Evolutionary conservation across 2,797 vertebrate genomes (phyloP).

Genomic region (Oreortyx pictus): DNA sequence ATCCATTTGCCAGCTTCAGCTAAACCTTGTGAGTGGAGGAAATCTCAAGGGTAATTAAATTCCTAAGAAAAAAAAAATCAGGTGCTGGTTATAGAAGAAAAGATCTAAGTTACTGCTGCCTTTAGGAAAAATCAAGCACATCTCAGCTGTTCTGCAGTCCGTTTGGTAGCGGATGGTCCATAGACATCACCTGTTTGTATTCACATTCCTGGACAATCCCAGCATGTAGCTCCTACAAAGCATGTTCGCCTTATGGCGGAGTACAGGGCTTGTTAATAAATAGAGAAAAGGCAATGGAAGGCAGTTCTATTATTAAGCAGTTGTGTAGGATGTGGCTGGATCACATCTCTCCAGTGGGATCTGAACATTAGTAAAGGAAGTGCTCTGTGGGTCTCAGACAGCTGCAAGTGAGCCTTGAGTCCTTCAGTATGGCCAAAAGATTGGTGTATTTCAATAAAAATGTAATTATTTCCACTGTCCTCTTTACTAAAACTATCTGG

Average conservation of each 20-base stretch:
- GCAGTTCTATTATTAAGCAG: not conserved
- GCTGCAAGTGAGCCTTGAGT: accelerated
- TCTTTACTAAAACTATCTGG: not conserved
- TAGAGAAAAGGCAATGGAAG: not conserved
- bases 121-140: not conserved
- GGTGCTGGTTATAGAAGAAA: not conserved
- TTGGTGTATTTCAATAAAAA: not conserved
- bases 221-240: not conserved
- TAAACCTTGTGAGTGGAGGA: not conserved
- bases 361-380: not conserved
- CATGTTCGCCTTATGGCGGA: not conserved
- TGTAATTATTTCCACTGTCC: not conserved
- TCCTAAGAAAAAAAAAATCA: not conserved
- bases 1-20: not conserved
- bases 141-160: not conserved
- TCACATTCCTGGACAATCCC: not conserved
- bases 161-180: not conserved
- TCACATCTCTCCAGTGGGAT: not conserved
- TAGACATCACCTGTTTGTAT: not conserved
- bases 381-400: not conserved
- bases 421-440: not conserved
- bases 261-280: not conserved
- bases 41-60: not conserved
- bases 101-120: not conserved
- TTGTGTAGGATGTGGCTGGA: accelerated